A percentile compares a stretch with the other conserved stretches of the same genome.
Conservation (phyloP, 2,113 vertebrate species). For the Cololabis saira region DNA sequence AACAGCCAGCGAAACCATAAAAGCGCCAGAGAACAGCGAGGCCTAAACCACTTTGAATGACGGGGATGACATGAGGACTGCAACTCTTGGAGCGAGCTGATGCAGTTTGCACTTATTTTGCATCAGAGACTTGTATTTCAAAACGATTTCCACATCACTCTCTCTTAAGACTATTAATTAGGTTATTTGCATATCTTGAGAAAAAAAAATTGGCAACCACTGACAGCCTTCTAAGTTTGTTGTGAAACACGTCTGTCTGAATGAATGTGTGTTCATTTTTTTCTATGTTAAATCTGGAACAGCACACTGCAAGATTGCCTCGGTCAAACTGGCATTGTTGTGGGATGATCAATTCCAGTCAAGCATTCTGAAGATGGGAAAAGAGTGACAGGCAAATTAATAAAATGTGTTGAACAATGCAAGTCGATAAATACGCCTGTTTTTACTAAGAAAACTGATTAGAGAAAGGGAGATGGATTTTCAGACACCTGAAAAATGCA, state of each 20-base stretch:
- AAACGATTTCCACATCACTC: slow-evolving; percentile 45
- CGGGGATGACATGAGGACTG: slow-evolving; percentile 41
- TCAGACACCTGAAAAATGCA: slow-evolving; percentile 15
- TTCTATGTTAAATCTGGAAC: slow-evolving; percentile 29
- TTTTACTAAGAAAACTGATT: slow-evolving; percentile 33
- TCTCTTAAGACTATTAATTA: slow-evolving; percentile 32
- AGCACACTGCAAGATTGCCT: slow-evolving; percentile 32
- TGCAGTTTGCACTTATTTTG: slow-evolving; percentile 56
- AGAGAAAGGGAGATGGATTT: slow-evolving; percentile 12
- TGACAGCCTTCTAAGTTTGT: slow-evolving; percentile 53
- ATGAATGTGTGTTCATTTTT: slow-evolving; percentile 45
- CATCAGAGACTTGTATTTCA: slow-evolving; percentile 47
- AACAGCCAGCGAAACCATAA: slow-evolving; percentile 57
- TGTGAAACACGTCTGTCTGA: slow-evolving; percentile 53
- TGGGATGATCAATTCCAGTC: slow-evolving; percentile 49
- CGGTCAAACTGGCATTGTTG: slow-evolving; percentile 50
- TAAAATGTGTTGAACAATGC: slow-evolving; percentile 1
- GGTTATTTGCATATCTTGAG: slow-evolving; percentile 53
- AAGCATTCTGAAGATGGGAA: slow-evolving; percentile 36
- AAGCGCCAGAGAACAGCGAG: slow-evolving; percentile 42
- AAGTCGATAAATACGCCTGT: slow-evolving; percentile 27
- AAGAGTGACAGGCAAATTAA: slow-evolving; percentile 15
- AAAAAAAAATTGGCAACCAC: slow-evolving; percentile 48
- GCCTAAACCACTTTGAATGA: slow-evolving; percentile 42
- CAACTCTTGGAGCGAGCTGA: slow-evolving; percentile 25